Percentiles rank a stretch among this genome's conserved stretches.
Conservation (phyloP, 2,888 invertebrate genomes). For the Luffia ferchaultella region DNA sequence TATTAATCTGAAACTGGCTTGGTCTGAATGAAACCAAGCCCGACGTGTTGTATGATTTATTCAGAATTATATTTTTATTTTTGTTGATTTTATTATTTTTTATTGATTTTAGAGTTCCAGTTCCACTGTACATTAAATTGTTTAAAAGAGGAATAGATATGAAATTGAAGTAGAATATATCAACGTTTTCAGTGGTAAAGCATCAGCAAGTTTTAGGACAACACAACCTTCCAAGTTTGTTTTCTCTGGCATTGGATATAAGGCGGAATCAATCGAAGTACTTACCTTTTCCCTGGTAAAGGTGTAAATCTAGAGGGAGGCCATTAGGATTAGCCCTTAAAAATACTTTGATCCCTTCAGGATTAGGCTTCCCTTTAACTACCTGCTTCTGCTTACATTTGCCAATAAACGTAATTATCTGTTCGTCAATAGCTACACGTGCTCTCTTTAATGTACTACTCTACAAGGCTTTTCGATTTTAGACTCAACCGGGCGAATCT, state of each 20-base stretch:
- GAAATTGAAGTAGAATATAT: too few relatives aligned
- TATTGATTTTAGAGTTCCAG: too few relatives aligned
- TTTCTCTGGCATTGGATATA: constrained; percentile 14
- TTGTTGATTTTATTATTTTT: too few relatives aligned
- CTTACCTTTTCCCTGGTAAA: constrained; percentile 19
- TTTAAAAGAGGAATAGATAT: too few relatives aligned
- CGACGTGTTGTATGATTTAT: too few relatives aligned
- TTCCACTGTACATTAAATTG: too few relatives aligned
- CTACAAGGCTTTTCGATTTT: constrained; percentile 11
- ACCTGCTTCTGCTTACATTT: constrained; percentile 15
- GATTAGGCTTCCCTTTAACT: constrained; percentile 15
- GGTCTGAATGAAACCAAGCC: too few relatives aligned
- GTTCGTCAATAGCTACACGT: constrained; percentile 17
- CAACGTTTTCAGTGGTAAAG: constrained; percentile 9
- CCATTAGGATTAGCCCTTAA: constrained; percentile 17
- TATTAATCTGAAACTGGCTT: too few relatives aligned
- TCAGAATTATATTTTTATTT: too few relatives aligned
- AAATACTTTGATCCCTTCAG: constrained; percentile 20
- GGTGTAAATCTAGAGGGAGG: constrained; percentile 18
- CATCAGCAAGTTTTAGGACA: constrained; percentile 15
- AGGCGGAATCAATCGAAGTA: constrained; percentile 11
- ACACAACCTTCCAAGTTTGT: constrained; percentile 16
- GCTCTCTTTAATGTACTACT: constrained; percentile 13
- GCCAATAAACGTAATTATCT: constrained; percentile 21
- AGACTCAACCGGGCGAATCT: constrained; percentile 10